These are phyloP conservation scores for Lycocorax pyrrhopterus DNA, from an alignment of 2,113 vertebrate genomes.

Conservation along the genomic window DNA sequence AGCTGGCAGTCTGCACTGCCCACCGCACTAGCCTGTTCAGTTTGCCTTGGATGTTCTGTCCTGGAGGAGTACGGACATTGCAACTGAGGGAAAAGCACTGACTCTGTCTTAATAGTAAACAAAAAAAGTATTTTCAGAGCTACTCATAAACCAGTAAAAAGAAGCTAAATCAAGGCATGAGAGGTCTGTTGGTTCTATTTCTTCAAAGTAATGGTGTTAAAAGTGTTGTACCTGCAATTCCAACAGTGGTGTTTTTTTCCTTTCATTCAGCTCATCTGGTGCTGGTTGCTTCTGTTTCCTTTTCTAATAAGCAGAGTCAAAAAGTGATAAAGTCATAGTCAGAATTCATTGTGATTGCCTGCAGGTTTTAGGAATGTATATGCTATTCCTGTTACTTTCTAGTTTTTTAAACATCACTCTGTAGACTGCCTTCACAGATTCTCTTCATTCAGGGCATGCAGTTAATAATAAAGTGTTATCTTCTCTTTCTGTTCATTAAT, in stretches of 20 bases:
- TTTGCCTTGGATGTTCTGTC: neutral
- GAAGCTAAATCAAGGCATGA: neutral
- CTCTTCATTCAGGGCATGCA: neutral
- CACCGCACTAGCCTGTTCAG: neutral
- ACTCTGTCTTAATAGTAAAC: neutral
- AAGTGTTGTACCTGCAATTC: neutral
- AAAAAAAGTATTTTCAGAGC: neutral
- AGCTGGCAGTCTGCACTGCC: neutral
- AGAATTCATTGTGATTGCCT: neutral
- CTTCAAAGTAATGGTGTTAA: neutral
- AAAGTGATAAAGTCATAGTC: neutral
- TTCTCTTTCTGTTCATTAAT: neutral
- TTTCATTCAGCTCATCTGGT: neutral
- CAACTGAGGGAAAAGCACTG: neutral
- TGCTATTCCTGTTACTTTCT: neutral
- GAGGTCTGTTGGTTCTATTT: neutral
- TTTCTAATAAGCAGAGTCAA: neutral
- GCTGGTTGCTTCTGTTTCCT: neutral
- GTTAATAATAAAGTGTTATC: neutral
- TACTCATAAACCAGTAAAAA: neutral
- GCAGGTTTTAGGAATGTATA: neutral
- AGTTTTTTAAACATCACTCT: neutral
- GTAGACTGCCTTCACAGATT: neutral
- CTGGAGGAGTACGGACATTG: neutral
- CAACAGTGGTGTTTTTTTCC: neutral